Evolutionary conservation across 1,140 invertebrate genomes (phyloP).

Genomic region (Batillaria attramentaria): DNA sequence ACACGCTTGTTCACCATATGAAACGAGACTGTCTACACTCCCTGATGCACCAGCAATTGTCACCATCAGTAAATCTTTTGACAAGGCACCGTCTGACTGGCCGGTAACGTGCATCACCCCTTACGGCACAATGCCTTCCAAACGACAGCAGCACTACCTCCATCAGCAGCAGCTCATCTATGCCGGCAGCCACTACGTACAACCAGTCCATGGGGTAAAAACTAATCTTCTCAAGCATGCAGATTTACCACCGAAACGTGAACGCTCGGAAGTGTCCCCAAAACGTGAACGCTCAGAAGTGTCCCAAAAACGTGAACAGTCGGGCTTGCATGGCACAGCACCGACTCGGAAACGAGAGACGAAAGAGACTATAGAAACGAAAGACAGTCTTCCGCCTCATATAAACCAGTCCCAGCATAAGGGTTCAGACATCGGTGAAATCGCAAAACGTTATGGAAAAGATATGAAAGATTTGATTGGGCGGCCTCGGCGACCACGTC

Average conservation of each 20-base stretch:
- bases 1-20: background rate
- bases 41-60: background rate
- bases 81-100: too few species aligned
- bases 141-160: conserved; percentile 19
- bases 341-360: background rate
- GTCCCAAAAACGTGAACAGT: background rate
- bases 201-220: background rate
- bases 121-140: background rate
- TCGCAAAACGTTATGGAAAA: background rate
- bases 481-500: background rate
- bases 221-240: background rate
- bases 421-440: conserved; percentile 4
- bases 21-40: background rate
- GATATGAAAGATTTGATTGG: background rate
- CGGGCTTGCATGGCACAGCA: background rate
- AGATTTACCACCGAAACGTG: background rate
- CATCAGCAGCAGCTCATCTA: conserved; percentile 26
- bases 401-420: background rate
- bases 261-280: background rate
- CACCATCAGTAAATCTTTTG: too few species aligned
- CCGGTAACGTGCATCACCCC: background rate
- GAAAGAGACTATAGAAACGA: background rate
- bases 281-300: background rate
- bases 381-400: background rate
- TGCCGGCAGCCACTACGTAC: background rate